phyloP scores from a whole-genome alignment of 2,888 invertebrate genomes.

The Toxonevra muliebris region DNA sequence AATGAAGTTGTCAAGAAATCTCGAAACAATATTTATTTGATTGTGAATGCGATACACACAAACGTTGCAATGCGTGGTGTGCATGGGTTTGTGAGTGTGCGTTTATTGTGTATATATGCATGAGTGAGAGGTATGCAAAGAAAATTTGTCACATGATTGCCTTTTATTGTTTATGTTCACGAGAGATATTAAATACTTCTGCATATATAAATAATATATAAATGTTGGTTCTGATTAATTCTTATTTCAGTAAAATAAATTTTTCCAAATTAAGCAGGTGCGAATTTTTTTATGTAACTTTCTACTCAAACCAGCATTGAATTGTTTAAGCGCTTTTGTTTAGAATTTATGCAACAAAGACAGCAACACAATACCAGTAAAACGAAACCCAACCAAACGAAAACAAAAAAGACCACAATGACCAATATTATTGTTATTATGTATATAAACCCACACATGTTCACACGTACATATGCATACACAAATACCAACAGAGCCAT shows the following conservation, averaged over 20 bases:
- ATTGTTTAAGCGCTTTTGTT: not conserved
- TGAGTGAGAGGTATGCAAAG: not conserved
- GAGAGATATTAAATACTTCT: not conserved
- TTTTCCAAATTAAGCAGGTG: too few relatives aligned
- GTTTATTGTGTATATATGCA: not conserved
- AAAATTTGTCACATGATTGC: not conserved
- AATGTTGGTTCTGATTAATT: too few relatives aligned
- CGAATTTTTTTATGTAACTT: too few relatives aligned
- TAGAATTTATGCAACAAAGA: not conserved
- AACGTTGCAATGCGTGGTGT: too few relatives aligned
- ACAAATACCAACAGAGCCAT: not conserved
- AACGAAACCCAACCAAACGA: not conserved
- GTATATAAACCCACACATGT: not conserved
- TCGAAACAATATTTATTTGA: constrained; percentile 57
- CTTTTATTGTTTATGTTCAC: not conserved
- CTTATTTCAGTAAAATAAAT: too few relatives aligned
- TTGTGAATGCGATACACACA: constrained; percentile 34
- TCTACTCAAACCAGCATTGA: too few relatives aligned
- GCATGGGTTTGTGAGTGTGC: not conserved
- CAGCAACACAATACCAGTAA: not conserved
- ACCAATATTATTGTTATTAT: not conserved
- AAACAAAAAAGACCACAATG: not conserved
- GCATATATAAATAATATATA: too few relatives aligned
- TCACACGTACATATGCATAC: not conserved
- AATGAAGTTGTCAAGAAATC: constrained; percentile 56